Conservation (phyloP, 2,113 vertebrate species). For the Dasyurus viverrinus region DNA sequence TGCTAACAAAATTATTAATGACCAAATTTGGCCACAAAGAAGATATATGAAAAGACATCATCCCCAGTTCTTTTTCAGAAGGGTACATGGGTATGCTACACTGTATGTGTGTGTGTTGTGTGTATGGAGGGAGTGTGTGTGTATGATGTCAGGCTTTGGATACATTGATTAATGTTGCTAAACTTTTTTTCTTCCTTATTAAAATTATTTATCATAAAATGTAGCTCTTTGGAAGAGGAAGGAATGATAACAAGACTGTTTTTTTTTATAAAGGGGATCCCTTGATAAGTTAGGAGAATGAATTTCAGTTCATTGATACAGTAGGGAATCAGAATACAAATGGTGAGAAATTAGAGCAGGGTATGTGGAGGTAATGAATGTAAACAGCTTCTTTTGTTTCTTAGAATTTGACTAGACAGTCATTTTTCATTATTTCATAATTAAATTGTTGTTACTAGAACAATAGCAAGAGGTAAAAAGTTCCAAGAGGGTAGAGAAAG, state of each 20-base stretch:
- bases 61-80: neutral
- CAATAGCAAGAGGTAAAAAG: neutral
- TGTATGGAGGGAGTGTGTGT: neutral
- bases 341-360: neutral
- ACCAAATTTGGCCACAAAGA: neutral
- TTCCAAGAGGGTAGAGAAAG: neutral
- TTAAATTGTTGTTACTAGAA: neutral
- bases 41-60: neutral
- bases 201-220: neutral
- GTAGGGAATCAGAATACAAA: neutral
- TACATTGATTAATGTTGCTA: neutral
- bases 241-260: neutral
- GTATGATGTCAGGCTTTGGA: neutral
- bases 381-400: neutral
- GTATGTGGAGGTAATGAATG: neutral
- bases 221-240: neutral
- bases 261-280: neutral
- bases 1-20: neutral
- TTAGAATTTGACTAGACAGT: neutral
- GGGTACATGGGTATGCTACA: neutral
- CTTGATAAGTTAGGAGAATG: neutral
- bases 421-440: neutral
- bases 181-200: neutral
- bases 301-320: neutral
- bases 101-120: rapidly evolving